Evolutionary conservation across 2,113 vertebrate genomes (phyloP).

Genomic region (Promerops cafer): DNA sequence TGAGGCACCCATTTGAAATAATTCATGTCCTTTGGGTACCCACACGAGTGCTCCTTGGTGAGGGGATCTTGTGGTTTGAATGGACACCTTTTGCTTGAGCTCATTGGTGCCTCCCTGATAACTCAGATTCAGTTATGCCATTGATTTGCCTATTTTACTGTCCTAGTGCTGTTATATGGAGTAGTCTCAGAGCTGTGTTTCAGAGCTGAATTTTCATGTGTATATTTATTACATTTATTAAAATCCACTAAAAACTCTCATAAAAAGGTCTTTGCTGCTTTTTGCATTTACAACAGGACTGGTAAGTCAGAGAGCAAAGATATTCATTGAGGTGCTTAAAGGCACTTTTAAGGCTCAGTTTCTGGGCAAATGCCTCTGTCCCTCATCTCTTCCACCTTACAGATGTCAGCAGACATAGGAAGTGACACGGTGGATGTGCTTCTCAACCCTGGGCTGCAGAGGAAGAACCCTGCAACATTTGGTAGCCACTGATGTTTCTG

Average conservation of each 20-base stretch:
- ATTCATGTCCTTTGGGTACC: neutral
- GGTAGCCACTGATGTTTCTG: fast-evolving
- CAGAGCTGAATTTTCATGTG: neutral
- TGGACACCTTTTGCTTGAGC: neutral
- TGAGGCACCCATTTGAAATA: neutral
- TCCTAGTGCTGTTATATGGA: neutral
- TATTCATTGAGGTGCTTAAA: neutral
- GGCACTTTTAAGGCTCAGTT: neutral
- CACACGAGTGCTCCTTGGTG: neutral
- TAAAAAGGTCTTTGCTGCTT: neutral
- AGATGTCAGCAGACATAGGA: neutral
- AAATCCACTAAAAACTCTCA: neutral
- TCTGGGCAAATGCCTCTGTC: neutral
- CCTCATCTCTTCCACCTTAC: neutral
- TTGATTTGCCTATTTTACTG: neutral
- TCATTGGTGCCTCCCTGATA: neutral
- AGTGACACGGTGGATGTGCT: neutral
- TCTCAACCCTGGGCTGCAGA: neutral
- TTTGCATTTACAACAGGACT: neutral
- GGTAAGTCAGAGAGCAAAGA: neutral
- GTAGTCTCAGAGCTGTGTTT: neutral
- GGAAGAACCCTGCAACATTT: neutral
- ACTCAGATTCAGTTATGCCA: neutral
- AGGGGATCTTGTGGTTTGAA: neutral
- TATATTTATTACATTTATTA: neutral